Evolutionary conservation across 2,113 vertebrate species (phyloP).

Genomic region (Antennarius striatus): DNA sequence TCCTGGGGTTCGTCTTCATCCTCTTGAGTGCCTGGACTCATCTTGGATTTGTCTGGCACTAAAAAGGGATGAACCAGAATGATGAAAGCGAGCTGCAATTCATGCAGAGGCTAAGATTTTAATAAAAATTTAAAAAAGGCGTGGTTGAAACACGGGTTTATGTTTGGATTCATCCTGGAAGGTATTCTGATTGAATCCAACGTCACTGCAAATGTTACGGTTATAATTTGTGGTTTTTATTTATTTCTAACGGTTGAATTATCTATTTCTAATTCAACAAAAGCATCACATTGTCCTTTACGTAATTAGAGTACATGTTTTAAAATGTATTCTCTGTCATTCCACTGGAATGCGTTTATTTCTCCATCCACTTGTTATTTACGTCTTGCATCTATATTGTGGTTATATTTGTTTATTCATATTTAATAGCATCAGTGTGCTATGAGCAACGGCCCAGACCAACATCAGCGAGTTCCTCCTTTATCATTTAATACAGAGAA

Average conservation of each 20-base stretch:
- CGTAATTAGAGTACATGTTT: neutral
- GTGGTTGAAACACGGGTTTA: neutral
- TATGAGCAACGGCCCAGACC: slow-evolving; percentile 10
- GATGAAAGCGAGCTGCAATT: slow-evolving; percentile 16
- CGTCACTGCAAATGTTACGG: no score
- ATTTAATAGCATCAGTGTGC: slow-evolving; percentile 36
- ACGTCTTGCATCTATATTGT: neutral
- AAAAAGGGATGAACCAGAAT: neutral
- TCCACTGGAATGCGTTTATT: neutral
- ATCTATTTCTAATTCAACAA: neutral
- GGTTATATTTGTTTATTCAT: slow-evolving; percentile 22
- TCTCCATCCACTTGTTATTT: neutral
- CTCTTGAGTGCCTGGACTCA: neutral
- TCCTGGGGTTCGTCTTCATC: neutral
- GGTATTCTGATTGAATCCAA: no score
- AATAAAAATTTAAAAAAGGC: neutral
- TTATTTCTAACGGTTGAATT: neutral
- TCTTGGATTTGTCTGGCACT: neutral
- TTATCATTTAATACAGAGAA: slow-evolving; percentile 64
- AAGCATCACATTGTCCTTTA: neutral
- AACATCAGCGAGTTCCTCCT: slow-evolving; percentile 41
- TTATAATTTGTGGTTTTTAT: neutral
- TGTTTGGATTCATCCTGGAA: neutral
- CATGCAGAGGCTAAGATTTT: neutral
- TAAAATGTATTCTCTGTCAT: neutral